phyloP scores from a whole-genome alignment of 2,888 invertebrate species.

The Drosophila borealis region DNA sequence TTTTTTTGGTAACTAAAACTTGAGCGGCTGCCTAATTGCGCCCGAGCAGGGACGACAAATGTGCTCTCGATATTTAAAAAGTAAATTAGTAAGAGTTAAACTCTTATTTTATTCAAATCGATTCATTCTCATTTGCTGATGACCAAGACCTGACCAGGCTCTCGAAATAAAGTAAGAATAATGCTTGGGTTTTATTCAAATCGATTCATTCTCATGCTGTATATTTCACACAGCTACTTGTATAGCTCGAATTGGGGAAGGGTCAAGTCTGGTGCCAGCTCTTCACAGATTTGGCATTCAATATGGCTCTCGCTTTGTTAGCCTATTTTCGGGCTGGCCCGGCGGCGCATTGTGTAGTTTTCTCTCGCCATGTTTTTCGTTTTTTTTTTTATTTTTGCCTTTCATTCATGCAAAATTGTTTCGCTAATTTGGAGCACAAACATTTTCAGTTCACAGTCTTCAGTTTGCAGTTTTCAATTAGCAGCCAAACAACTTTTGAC shows the following conservation, averaged over 20 bases:
- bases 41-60: too few relatives aligned
- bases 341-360: conserved; percentile 10
- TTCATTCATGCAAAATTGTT: conserved; percentile 46
- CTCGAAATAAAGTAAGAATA: too few relatives aligned
- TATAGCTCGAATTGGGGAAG: conserved; percentile 4
- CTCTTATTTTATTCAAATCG: too few relatives aligned
- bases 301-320: conserved; percentile 31
- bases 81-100: too few relatives aligned
- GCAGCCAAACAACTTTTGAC: conserved; percentile 37
- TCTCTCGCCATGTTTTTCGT: conserved; percentile 15
- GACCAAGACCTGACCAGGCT: too few relatives aligned
- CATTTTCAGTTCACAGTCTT: conserved; percentile 26
- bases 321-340: conserved; percentile 43
- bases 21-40: too few relatives aligned
- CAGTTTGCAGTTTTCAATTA: conserved; percentile 58
- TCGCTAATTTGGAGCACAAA: conserved; percentile 46
- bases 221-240: neutral
- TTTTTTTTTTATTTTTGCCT: conserved; percentile 32
- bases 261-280: conserved; percentile 30
- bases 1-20: too few relatives aligned
- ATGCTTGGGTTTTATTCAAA: conserved; percentile 1
- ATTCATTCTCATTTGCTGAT: too few relatives aligned
- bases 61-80: too few relatives aligned
- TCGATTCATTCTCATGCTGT: conserved; percentile 1
- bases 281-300: conserved; percentile 26